phyloP scores from a whole-genome alignment of 2,888 invertebrate genomes.

The Thereva nobilitata region DNA sequence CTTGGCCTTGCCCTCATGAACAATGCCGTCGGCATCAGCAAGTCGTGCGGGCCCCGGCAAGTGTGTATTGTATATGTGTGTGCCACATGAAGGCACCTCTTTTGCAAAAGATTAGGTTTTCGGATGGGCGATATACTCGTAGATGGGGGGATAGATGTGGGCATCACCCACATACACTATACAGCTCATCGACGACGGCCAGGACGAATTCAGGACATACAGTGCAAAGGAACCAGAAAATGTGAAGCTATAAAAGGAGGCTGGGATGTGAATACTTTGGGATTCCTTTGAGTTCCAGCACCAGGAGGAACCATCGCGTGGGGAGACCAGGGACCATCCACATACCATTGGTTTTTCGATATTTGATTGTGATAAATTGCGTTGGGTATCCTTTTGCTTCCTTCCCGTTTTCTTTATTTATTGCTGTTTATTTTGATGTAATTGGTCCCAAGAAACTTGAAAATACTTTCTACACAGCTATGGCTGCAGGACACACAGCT shows the following conservation, averaged over 20 bases:
- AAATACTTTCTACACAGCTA: background rate
- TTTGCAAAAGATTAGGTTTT: too few relatives aligned
- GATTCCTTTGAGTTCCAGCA: constrained; percentile 7
- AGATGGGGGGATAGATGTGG: too few relatives aligned
- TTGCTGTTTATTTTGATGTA: constrained; percentile 23
- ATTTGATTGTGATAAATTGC: constrained; percentile 31
- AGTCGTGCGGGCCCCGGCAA: background rate
- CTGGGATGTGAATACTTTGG: constrained; percentile 18
- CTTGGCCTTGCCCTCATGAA: constrained; percentile 27
- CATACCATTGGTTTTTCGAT: constrained; percentile 20
- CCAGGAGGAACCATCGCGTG: background rate
- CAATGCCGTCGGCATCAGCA: constrained; percentile 6
- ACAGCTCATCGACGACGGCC: too few relatives aligned
- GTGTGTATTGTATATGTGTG: background rate
- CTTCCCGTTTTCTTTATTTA: constrained; percentile 16
- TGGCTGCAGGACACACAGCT: background rate
- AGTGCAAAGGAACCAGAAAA: constrained; percentile 21
- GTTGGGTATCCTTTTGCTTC: background rate
- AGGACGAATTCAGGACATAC: background rate
- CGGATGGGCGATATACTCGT: too few relatives aligned
- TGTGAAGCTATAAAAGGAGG: constrained; percentile 23
- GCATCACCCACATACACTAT: too few relatives aligned
- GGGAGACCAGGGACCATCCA: background rate
- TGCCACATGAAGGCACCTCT: too few relatives aligned
- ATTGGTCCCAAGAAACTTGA: constrained; percentile 17